These are phyloP conservation scores for Anadara kagoshimensis DNA, from an alignment of 1,140 invertebrate species.

Conservation along the genomic window DNA sequence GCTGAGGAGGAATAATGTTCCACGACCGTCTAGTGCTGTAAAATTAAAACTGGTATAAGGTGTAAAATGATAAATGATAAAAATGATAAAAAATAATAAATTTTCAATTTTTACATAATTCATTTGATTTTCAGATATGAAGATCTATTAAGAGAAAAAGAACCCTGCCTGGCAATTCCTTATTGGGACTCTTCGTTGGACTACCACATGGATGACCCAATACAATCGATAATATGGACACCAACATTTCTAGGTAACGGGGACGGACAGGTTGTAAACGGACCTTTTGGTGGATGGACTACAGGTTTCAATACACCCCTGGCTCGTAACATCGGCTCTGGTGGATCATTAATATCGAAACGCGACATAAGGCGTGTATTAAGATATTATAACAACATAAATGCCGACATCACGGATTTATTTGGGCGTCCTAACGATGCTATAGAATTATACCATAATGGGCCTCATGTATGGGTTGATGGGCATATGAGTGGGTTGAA, in stretches of 20 bases:
- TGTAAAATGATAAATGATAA: too few species aligned
- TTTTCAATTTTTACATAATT: too few species aligned
- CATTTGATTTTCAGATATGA: too few species aligned
- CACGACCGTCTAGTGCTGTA: too few species aligned
- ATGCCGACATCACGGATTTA: too few species aligned
- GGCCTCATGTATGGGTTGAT: slow-evolving; percentile 11
- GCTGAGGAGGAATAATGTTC: too few species aligned
- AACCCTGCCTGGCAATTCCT: slow-evolving; percentile 43
- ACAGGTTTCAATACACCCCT: background rate
- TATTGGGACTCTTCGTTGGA: slow-evolving; percentile 72
- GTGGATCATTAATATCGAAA: background rate
- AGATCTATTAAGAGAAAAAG: too few species aligned
- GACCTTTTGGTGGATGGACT: slow-evolving; percentile 58
- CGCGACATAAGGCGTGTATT: background rate
- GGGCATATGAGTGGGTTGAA: background rate
- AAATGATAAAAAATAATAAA: too few species aligned
- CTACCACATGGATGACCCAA: slow-evolving; percentile 56
- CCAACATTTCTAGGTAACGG: slow-evolving; percentile 67
- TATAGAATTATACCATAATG: slow-evolving; percentile 3
- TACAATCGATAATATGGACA: slow-evolving; percentile 66
- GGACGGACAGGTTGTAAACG: slow-evolving; percentile 67
- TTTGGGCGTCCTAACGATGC: too few species aligned
- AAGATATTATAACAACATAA: too few species aligned
- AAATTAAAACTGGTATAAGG: too few species aligned
- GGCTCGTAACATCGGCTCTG: background rate